Percentiles rank a stretch among this genome's conserved stretches.
Evolutionary conservation across 2,888 invertebrate species (phyloP).

Genomic region (Lathronympha strigana): DNA sequence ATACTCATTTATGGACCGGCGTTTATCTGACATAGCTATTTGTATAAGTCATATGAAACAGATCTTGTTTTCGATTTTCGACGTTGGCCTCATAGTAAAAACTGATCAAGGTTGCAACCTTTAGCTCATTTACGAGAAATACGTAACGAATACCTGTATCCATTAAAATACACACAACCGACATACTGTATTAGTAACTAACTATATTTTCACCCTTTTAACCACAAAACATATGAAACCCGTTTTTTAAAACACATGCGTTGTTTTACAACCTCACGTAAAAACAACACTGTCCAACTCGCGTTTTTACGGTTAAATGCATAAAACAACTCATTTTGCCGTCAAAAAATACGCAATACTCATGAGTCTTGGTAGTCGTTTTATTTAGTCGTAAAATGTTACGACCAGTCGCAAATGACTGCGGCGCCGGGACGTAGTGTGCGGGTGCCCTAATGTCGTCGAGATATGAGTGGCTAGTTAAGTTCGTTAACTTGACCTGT

Average conservation of each 20-base stretch:
- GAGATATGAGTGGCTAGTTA: slow-evolving; percentile 12
- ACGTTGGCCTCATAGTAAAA: too few relatives aligned
- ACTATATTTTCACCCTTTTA: not conserved
- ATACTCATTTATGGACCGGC: too few relatives aligned
- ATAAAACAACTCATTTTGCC: slow-evolving; percentile 41
- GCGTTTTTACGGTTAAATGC: slow-evolving; percentile 36
- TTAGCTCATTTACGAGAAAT: too few relatives aligned
- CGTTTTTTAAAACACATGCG: not conserved
- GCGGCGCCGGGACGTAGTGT: slow-evolving; percentile 21
- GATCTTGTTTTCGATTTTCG: too few relatives aligned
- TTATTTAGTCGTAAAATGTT: slow-evolving; percentile 39
- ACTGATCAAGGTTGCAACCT: too few relatives aligned
- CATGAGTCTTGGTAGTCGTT: slow-evolving; percentile 38
- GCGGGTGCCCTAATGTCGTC: slow-evolving; percentile 17
- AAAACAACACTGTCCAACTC: slow-evolving; percentile 29
- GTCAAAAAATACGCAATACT: slow-evolving; percentile 36
- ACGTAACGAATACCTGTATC: too few relatives aligned
- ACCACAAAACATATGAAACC: not conserved
- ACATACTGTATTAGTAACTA: too few relatives aligned
- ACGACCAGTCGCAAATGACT: slow-evolving; percentile 39
- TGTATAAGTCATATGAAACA: too few relatives aligned
- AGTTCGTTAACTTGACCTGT: not conserved
- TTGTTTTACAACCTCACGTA: slow-evolving; percentile 3
- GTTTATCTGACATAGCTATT: too few relatives aligned
- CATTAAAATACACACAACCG: too few relatives aligned